These are phyloP conservation scores for Bradypodion ventrale DNA, from an alignment of 2,797 vertebrate genomes.

Conservation along the genomic window DNA sequence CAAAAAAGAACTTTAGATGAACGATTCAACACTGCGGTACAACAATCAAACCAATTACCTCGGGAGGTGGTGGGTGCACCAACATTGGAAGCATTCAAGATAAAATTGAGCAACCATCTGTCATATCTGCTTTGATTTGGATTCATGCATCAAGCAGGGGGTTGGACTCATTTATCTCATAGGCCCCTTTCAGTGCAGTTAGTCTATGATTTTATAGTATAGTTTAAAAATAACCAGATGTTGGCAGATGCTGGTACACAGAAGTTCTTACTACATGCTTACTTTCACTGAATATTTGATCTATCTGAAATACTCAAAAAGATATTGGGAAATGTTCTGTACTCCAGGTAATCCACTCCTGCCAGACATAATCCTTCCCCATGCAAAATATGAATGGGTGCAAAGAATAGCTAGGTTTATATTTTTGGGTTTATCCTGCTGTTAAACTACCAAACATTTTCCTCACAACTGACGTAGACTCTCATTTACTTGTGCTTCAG, in stretches of 20 bases:
- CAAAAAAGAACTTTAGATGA: too few species aligned
- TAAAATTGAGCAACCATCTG: too few species aligned
- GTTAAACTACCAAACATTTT: neutral
- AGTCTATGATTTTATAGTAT: too few species aligned
- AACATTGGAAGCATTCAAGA: too few species aligned
- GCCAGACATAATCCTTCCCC: neutral
- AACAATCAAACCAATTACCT: too few species aligned
- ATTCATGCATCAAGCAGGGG: too few species aligned
- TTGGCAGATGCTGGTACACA: neutral
- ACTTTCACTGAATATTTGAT: neutral
- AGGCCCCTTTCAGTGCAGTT: too few species aligned
- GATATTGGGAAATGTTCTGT: neutral
- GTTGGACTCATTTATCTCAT: too few species aligned
- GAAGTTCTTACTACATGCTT: neutral
- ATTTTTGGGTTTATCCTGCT: neutral
- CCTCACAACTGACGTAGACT: neutral
- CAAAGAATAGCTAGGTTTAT: neutral
- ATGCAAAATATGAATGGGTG: neutral
- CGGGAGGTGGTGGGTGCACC: too few species aligned
- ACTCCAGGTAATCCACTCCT: neutral
- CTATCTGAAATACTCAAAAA: neutral
- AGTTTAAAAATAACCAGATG: neutral
- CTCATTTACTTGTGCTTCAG: neutral
- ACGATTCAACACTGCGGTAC: too few species aligned
- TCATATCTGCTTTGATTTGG: too few species aligned